phyloP scores from a whole-genome alignment of 2,797 vertebrate species.

The Tinamus major region DNA sequence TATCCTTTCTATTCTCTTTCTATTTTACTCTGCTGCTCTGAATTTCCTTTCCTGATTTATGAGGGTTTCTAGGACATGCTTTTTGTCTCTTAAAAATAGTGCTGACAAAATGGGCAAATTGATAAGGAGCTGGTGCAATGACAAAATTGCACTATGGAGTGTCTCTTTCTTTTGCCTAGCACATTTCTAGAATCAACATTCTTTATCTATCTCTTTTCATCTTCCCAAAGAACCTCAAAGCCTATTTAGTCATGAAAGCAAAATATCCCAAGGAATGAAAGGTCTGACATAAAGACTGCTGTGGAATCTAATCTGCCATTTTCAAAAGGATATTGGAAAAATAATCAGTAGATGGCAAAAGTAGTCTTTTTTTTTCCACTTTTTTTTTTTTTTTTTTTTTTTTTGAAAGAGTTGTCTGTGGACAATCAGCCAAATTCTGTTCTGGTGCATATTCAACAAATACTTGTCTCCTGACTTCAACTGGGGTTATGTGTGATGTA shows the following conservation, averaged over 20 bases:
- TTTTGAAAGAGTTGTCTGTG: background rate
- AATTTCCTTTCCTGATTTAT: constrained; percentile 19
- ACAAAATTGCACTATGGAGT: background rate
- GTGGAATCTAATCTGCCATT: background rate
- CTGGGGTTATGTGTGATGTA: background rate
- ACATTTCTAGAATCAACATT: constrained; percentile 17
- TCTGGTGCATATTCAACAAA: background rate
- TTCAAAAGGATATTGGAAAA: background rate
- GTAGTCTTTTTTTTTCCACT: background rate
- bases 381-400: too few relatives aligned
- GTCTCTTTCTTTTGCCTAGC: constrained; percentile 8
- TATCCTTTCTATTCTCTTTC: constrained; percentile 2
- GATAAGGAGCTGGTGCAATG: constrained; percentile 13
- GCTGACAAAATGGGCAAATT: constrained; percentile 30
- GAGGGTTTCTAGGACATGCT: constrained; percentile 6
- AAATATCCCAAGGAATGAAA: background rate
- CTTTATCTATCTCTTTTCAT: background rate
- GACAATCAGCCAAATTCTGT: background rate
- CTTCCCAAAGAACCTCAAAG: constrained; percentile 17
- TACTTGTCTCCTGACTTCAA: background rate
- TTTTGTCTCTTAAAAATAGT: constrained; percentile 51
- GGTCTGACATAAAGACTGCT: background rate
- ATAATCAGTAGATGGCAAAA: constrained; percentile 31
- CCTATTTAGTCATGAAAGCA: background rate
- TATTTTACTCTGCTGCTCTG: constrained; percentile 31